phyloP scores from a whole-genome alignment of 2,888 invertebrate genomes.

The Epinotia ramella region DNA sequence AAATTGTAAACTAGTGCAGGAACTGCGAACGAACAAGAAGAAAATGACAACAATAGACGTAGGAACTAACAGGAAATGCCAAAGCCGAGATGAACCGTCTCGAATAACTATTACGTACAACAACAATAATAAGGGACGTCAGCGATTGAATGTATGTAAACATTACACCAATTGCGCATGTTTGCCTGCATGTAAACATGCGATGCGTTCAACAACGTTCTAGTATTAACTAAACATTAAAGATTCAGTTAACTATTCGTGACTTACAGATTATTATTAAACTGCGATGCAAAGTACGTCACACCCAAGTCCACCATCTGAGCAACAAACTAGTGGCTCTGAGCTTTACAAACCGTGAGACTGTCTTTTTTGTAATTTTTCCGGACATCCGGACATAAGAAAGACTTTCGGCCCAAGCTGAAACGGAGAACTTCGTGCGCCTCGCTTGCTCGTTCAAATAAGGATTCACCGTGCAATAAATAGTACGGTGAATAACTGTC shows the following conservation, averaged over 20 bases:
- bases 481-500: not conserved
- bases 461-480: not conserved
- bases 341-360: no score
- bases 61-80: slow-evolving; percentile 74
- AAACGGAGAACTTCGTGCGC: no score
- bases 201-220: slow-evolving; percentile 12
- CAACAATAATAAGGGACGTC: slow-evolving; percentile 58
- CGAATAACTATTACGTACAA: slow-evolving; percentile 71
- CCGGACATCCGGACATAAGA: no score
- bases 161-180: slow-evolving; percentile 49
- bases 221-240: slow-evolving; percentile 16
- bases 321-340: not conserved
- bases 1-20: slow-evolving; percentile 53
- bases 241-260: not conserved
- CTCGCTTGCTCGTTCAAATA: no score
- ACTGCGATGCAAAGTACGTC: no score
- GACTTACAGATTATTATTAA: not conserved
- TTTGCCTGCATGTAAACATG: slow-evolving; percentile 34
- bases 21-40: slow-evolving; percentile 47
- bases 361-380: no score
- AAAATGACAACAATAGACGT: slow-evolving; percentile 71
- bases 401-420: no score
- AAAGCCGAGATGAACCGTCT: slow-evolving; percentile 64
- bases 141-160: slow-evolving; percentile 62
- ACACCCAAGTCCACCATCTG: no score